Conservation (phyloP, 1,140 invertebrate species). For the Battus philenor region DNA sequence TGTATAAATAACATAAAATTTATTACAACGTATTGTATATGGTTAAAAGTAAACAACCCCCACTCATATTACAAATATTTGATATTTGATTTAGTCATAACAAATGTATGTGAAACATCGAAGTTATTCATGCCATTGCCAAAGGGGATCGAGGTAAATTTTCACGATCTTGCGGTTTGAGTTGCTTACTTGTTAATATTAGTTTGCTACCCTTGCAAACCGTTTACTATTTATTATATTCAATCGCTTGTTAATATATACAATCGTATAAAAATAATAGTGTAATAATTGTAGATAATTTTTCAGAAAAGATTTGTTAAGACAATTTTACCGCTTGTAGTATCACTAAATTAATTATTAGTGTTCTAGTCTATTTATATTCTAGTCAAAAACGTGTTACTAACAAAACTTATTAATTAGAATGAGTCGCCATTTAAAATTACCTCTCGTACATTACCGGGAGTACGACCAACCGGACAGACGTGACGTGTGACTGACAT, state of each 20-base stretch:
- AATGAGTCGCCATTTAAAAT: conserved; percentile 14
- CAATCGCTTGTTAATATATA: neutral
- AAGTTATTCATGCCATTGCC: conserved; percentile 55
- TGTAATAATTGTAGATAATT: too few species aligned
- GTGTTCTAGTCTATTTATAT: too few species aligned
- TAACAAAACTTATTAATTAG: conserved; percentile 5
- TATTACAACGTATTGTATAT: conserved; percentile 8
- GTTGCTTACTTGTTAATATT: conserved; percentile 66
- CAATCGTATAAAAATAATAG: too few species aligned
- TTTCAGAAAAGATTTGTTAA: too few species aligned
- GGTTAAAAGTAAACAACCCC: conserved; percentile 7
- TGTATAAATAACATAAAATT: too few species aligned
- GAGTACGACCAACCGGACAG: conserved; percentile 11
- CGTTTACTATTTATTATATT: conserved; percentile 2
- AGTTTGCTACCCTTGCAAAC: conserved; percentile 52
- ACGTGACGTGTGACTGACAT: conserved; percentile 12
- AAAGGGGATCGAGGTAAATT: conserved; percentile 58
- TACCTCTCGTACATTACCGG: conserved; percentile 3
- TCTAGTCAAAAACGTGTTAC: too few species aligned
- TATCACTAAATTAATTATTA: too few species aligned
- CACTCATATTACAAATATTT: neutral
- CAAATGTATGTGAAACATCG: conserved; percentile 58
- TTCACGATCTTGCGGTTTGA: conserved; percentile 70
- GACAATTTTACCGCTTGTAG: too few species aligned
- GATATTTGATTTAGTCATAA: conserved; percentile 38